These are phyloP conservation scores for Zaprionus kolodkinae DNA, from an alignment of 1,140 invertebrate species.

Conservation along the genomic window DNA sequence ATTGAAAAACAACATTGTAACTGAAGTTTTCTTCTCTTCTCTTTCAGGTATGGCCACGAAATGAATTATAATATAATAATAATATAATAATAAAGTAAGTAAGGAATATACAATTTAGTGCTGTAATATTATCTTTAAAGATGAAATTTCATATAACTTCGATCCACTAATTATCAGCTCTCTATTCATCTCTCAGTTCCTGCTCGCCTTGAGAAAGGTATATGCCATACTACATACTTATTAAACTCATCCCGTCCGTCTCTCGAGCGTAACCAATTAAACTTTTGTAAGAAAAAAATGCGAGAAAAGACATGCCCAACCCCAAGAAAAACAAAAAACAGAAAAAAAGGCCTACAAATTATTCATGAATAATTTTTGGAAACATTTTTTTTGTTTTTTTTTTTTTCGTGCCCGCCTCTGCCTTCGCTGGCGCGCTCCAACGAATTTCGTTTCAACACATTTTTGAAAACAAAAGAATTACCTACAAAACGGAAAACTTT, in stretches of 20 bases:
- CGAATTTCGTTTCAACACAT: slow-evolving; percentile 49
- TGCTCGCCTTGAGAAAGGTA: not conserved
- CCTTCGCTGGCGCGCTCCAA: not conserved
- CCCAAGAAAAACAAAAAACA: not conserved
- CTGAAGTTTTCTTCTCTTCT: slow-evolving; percentile 24
- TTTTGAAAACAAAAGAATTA: slow-evolving; percentile 45
- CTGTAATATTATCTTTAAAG: too few relatives aligned
- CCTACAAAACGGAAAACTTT: slow-evolving; percentile 49
- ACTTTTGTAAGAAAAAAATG: slow-evolving; percentile 46
- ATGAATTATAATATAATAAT: not conserved
- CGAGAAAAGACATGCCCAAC: slow-evolving; percentile 8
- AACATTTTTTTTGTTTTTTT: slow-evolving; percentile 24
- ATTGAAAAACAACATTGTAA: slow-evolving; percentile 1
- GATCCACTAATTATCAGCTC: not conserved
- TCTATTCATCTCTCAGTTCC: not conserved
- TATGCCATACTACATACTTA: slow-evolving; percentile 12
- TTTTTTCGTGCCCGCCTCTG: slow-evolving; percentile 27
- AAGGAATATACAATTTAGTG: not conserved
- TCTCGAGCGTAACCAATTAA: slow-evolving; percentile 81
- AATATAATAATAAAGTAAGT: not conserved
- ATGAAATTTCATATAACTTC: not conserved
- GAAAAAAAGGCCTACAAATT: slow-evolving; percentile 50
- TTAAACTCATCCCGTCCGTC: slow-evolving; percentile 46
- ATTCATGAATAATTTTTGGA: slow-evolving; percentile 70
- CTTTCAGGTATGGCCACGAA: slow-evolving; percentile 38